Percentiles rank a stretch among this genome's conserved stretches.
Evolutionary conservation across 2,113 vertebrate genomes (phyloP).

Genomic region (Callaeas wilsoni): DNA sequence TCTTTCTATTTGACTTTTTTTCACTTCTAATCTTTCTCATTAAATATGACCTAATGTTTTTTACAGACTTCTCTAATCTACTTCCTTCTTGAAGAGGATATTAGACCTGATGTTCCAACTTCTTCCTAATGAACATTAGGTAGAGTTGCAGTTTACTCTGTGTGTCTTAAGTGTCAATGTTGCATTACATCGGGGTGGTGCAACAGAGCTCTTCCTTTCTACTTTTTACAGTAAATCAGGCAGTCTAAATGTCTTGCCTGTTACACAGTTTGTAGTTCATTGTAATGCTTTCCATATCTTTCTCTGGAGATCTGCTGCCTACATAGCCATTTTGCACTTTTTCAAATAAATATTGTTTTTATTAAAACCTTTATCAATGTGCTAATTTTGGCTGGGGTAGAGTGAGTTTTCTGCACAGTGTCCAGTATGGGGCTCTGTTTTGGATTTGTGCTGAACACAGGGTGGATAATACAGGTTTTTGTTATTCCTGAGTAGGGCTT

Average conservation of each 20-base stretch:
- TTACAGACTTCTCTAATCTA: not conserved
- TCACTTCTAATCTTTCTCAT: not conserved
- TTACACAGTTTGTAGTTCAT: not conserved
- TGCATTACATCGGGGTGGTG: accelerated
- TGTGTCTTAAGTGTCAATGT: not conserved
- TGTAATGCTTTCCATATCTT: not conserved
- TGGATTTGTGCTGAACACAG: not conserved
- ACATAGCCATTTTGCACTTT: not conserved
- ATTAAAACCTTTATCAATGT: not conserved
- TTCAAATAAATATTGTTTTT: not conserved
- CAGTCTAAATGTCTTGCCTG: not conserved
- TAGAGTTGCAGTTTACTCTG: not conserved
- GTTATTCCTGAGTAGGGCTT: not conserved
- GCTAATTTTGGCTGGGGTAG: not conserved
- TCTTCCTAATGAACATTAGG: not conserved
- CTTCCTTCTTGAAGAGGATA: not conserved
- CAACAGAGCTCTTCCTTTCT: not conserved
- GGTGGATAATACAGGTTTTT: not conserved
- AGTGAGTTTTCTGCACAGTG: not conserved
- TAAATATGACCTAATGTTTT: not conserved
- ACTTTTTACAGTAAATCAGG: not conserved
- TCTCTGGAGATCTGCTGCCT: not conserved
- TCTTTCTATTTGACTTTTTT: not conserved
- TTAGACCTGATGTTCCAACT: not conserved
- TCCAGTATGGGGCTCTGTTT: not conserved